Evolutionary conservation across 2,888 invertebrate species (phyloP).

Genomic region (Tanaodytes sp.): DNA sequence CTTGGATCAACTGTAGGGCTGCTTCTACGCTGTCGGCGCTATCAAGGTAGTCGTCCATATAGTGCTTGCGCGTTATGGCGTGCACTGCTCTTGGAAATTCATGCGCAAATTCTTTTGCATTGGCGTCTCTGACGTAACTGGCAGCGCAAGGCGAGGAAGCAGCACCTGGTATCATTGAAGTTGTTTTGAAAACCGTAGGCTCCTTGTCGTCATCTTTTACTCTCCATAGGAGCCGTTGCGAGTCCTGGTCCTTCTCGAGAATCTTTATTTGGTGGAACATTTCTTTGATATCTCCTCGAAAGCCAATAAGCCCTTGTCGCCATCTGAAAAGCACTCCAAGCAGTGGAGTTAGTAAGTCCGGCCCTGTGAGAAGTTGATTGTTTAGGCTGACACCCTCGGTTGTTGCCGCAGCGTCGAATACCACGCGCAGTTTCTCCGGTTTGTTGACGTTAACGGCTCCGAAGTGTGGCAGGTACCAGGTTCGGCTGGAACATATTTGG

Average conservation of each 20-base stretch:
- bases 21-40: conserved; percentile 12
- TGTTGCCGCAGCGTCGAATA: conserved; percentile 7
- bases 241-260: neutral
- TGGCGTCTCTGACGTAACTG: no score
- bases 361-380: neutral
- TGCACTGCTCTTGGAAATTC: neutral
- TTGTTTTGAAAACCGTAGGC: conserved; percentile 36
- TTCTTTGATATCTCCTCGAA: conserved; percentile 1
- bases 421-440: neutral
- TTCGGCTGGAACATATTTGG: no score
- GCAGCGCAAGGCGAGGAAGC: no score
- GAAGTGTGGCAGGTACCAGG: conserved; percentile 11
- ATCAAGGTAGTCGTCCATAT: no score
- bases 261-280: conserved; percentile 9
- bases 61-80: conserved; percentile 42
- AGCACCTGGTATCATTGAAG: no score
- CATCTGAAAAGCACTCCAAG: neutral
- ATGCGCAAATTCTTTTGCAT: no score
- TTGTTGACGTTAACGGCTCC: neutral
- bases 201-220: conserved; percentile 8
- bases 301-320: neutral
- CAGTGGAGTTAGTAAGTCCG: neutral
- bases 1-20: neutral
- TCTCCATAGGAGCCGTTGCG: conserved; percentile 14
- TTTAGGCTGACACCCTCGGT: neutral